Evolutionary conservation across 2,888 invertebrate species (phyloP), one percentile per base, ranked within the genome.

Genomic region (Callosobruchus maculatus): DNA sequence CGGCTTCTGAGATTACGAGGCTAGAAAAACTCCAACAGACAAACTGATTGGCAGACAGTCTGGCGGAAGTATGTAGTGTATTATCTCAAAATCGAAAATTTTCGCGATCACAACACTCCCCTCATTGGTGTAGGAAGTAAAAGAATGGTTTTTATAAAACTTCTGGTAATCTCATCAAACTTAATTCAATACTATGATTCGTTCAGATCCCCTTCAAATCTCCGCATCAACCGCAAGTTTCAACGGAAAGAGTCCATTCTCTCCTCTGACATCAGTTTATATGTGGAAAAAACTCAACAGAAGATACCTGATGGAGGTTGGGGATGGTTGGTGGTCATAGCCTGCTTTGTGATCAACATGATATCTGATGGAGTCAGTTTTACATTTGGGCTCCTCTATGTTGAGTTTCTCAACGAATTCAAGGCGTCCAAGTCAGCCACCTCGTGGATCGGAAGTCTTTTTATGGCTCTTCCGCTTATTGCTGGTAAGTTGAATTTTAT

Each of bases 331-430:
- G 94, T 98, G 0, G 97, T 98, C 0, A 85, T 94, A 66, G 93
- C 96, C 1, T 95, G 96, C 0, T 92, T 98, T 79, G 85, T 96
- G 70, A 92, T 97, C 74, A 96, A 96, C 49, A 91, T 96, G 88
- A 94, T 98, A 70, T 95, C 96, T 49, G 98, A 98, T 86, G 98
- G 98, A 0, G 92, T 97, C 74, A 95, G 96, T 70, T 97, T 97
- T 85, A 96, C 96, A 0, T 97, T 97, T 85, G 98, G 98, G 0
- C 88, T 97, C 21, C 89, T 98, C 20, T 96, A 94, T 83, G 93
- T 94, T 0, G 93, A 96, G 82, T 93, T 92, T 95, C 5, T 94
- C 93, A 70, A 79, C n/a, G 80, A 79, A 71, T 81, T 81, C 68
- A 76, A 73, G 9, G 78, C 78, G 0, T 78, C 80, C 2, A 79